Base-by-base conservation (phyloP, 2,888 invertebrate genomes). In the Callosobruchus maculatus region DNA sequence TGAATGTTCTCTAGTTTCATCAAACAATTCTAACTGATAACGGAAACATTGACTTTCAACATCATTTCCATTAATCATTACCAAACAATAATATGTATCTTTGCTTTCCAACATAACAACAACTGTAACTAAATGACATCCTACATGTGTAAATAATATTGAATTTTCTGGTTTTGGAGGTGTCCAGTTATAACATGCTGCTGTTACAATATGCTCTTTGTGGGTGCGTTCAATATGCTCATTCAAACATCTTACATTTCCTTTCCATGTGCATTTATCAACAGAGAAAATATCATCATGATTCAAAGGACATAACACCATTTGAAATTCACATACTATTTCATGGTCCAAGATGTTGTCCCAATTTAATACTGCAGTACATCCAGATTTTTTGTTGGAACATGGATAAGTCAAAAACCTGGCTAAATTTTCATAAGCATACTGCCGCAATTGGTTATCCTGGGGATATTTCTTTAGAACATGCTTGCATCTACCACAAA, bases 371-470 rank as follows among this genome's bases (percentile, higher is more conserved):
- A 79, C 66, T 20, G 71, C 70, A 0, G 73, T 30, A 72, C 82
- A 82, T 7, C 82, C 82, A 70, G 71, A 75, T 21, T 74, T 70
- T 70, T 80, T 78, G 71, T 79, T 78, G 0, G 73, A 69, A 66
- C 82, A 82, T 49, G 82, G 80, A 77, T 77, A 81, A 18, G 75
- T 78, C 22, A 81, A n/a, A 20, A 74, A 73, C 69, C 77, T 73
- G 9, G 78, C 77, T 18, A 80, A 72, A 20, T 74, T 76, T 72
- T 82, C 82, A 67, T 78, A 81, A 5, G 75, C 74, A 13, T 75
- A 72, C 66, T 81, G 81, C 21, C 79, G 74, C 70, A 49, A 74
- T 18, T 49, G 49, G 1, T 49, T 3, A 1, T 49, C 49, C 49
- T 49, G 4, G 13, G 3, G 49, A 18, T 49, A 49, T 70, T 76